A percentile compares a stretch with the other conserved stretches of the same genome.
Evolutionary conservation across 2,888 invertebrate genomes (phyloP).

Genomic region (Tupiocoris notatus): DNA sequence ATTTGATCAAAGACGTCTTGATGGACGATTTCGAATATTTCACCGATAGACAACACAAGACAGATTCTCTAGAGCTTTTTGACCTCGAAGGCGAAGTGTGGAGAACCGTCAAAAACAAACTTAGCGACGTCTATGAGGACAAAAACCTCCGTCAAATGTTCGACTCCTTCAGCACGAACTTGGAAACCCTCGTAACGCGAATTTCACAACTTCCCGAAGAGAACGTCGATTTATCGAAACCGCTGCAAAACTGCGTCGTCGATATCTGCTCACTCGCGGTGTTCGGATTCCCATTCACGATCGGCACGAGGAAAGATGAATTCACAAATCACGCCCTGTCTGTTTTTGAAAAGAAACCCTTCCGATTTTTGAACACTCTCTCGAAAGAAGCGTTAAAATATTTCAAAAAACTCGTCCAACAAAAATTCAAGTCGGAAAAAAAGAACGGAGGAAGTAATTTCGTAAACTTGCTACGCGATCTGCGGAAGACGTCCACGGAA

Average conservation of each 20-base stretch:
- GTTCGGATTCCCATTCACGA: slow-evolving; percentile 13
- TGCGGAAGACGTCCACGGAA: not conserved
- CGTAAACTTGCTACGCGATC: slow-evolving; percentile 4
- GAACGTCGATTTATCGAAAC: not conserved
- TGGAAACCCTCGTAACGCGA: slow-evolving; percentile 21
- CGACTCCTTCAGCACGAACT: slow-evolving; percentile 19
- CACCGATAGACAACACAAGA: slow-evolving; percentile 55
- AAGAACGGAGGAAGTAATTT: not conserved
- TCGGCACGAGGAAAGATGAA: slow-evolving; percentile 18
- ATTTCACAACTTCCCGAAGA: not conserved
- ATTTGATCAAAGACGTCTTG: slow-evolving; percentile 61
- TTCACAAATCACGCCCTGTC: slow-evolving; percentile 6
- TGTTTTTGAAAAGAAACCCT: not conserved
- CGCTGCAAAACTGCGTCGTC: not conserved
- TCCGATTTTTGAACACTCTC: slow-evolving; percentile 1
- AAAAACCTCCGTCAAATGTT: slow-evolving; percentile 6
- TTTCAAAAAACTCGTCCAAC: slow-evolving; percentile 17
- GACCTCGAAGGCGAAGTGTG: slow-evolving; percentile 24
- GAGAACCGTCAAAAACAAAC: not conserved
- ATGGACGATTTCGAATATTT: slow-evolving; percentile 63
- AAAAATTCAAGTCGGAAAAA: slow-evolving; percentile 11
- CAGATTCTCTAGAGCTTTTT: slow-evolving; percentile 13
- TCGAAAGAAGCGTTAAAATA: not conserved
- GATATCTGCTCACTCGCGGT: slow-evolving; percentile 5
- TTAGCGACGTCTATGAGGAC: not conserved